These are phyloP conservation scores for Odobenus rosmarus DNA, from an alignment of 2,113 vertebrate genomes.

Conservation along the genomic window DNA sequence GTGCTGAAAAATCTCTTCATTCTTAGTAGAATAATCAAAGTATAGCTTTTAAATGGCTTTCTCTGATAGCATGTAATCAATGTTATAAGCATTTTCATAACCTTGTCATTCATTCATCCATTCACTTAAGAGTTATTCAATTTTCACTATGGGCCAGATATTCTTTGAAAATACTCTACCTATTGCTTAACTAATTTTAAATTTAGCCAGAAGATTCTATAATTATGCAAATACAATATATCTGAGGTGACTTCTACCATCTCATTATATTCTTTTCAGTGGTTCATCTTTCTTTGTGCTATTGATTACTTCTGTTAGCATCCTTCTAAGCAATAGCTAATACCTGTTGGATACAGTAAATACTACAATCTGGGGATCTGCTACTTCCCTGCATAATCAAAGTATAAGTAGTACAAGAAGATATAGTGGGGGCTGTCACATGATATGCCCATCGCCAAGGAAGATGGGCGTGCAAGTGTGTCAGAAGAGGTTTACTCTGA, in stretches of 20 bases:
- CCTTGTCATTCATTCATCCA: slow-evolving; percentile 23
- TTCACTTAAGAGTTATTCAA: slow-evolving; percentile 15
- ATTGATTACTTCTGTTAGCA: slow-evolving; percentile 93
- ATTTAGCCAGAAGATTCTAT: slow-evolving; percentile 72
- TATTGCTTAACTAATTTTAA: slow-evolving; percentile 50
- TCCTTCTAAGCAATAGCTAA: slow-evolving; percentile 79
- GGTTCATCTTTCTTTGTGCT: slow-evolving; percentile 95
- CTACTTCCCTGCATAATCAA: slow-evolving; percentile 80
- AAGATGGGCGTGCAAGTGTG: neutral
- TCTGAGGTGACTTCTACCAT: slow-evolving; percentile 81
- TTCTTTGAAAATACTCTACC: slow-evolving; percentile 26
- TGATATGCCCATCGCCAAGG: neutral
- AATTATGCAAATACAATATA: slow-evolving; percentile 79
- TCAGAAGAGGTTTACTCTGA: neutral
- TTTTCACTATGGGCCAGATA: slow-evolving; percentile 48
- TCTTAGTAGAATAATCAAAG: slow-evolving; percentile 60
- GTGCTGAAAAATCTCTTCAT: slow-evolving; percentile 39
- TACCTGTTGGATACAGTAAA: slow-evolving; percentile 85
- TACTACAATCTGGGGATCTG: slow-evolving; percentile 87
- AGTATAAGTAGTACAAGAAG: slow-evolving; percentile 8
- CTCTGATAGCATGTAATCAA: slow-evolving; percentile 40
- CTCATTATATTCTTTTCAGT: slow-evolving; percentile 84
- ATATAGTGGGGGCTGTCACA: neutral
- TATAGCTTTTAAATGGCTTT: slow-evolving; percentile 47
- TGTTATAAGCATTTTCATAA: slow-evolving; percentile 48